Evolutionary conservation across 2,888 invertebrate species (phyloP).

Genomic region (Lepeophtheirus nordmannii): DNA sequence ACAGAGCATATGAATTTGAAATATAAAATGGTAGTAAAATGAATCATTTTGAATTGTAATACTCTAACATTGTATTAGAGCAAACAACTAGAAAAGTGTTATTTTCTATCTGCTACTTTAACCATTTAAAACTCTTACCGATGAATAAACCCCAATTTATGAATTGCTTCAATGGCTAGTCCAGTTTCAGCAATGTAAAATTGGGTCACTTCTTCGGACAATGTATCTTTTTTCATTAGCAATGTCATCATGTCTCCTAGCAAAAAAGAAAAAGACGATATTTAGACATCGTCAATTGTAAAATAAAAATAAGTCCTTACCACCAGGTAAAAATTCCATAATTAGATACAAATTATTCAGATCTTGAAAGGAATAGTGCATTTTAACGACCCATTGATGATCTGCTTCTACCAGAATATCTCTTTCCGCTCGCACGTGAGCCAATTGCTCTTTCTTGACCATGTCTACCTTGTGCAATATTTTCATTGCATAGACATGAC

Average conservation of each 20-base stretch:
- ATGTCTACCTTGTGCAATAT: conserved; percentile 96
- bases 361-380: conserved; percentile 99
- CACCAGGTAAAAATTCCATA: conserved; percentile 99
- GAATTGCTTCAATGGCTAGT: conserved; percentile 96
- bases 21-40: too few relatives aligned
- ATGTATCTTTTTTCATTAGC: conserved; percentile 96
- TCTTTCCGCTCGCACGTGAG: conserved; percentile 94
- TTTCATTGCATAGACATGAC: conserved; percentile 99
- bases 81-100: too few relatives aligned
- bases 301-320: conserved; percentile 37
- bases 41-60: too few relatives aligned
- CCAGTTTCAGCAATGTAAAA: conserved; percentile 98
- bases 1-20: conserved; percentile 26
- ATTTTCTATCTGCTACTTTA: not conserved
- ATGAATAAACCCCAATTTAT: conserved; percentile 92
- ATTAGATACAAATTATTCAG: conserved; percentile 95
- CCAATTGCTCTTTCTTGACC: conserved; percentile 96
- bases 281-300: not conserved
- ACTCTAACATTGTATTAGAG: conserved; percentile 23
- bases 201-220: conserved; percentile 96
- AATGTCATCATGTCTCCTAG: conserved; percentile 93
- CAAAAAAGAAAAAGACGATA: not conserved
- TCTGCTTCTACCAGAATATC: conserved; percentile 98
- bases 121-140: conserved; percentile 39
- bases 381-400: conserved; percentile 99